Conservation (phyloP, 2,113 vertebrate species). For the Narcine bancroftii region DNA sequence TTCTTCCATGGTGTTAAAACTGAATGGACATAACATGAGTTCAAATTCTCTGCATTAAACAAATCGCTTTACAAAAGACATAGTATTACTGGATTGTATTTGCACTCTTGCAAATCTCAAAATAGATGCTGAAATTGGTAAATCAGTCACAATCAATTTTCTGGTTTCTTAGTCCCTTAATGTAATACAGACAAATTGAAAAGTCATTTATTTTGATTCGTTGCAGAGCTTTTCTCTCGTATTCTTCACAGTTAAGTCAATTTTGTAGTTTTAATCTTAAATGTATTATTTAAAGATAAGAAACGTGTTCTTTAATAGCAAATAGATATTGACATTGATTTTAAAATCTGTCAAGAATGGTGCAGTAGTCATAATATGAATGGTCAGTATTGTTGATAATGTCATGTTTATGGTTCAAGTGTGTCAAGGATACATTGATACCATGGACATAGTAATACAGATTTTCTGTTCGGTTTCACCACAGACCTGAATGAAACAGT, state of each 20-base stretch:
- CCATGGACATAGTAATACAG: not conserved
- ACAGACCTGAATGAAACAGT: not conserved
- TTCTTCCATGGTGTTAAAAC: not conserved
- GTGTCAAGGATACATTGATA: not conserved
- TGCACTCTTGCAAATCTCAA: not conserved
- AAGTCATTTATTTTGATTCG: constrained; percentile 30
- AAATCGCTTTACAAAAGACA: not conserved
- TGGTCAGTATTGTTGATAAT: not conserved
- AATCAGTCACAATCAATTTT: constrained; percentile 3
- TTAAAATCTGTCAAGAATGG: not conserved
- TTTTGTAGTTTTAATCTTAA: constrained; percentile 28
- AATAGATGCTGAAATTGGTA: constrained; percentile 26
- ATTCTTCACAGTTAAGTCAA: constrained; percentile 24
- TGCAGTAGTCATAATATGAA: not conserved
- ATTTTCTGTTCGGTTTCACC: not conserved
- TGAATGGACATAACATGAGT: not conserved
- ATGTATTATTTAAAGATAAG: constrained; percentile 15
- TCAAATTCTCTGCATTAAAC: not conserved
- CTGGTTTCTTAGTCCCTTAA: constrained; percentile 23
- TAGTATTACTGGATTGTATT: not conserved
- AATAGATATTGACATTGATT: not conserved
- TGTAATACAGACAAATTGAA: constrained; percentile 8
- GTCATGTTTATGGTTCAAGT: not conserved
- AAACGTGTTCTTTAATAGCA: not conserved
- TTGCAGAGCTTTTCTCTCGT: constrained; percentile 19